Conservation (phyloP, 2,797 vertebrate genomes). For the Falco cherrug region DNA sequence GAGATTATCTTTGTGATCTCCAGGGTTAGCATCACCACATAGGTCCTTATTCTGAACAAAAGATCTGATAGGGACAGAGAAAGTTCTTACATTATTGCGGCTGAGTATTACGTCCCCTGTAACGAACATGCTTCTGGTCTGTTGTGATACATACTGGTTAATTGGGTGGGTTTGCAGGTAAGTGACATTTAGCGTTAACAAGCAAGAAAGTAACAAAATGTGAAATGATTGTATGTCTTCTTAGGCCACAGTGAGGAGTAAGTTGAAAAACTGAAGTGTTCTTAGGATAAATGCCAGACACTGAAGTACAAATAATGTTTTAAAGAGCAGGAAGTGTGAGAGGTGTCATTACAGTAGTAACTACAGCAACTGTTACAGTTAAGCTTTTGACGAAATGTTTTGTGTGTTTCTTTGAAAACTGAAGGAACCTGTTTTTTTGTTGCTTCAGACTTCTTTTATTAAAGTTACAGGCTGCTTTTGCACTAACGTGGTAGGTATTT, state of each 20-base stretch:
- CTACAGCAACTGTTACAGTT: not conserved
- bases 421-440: not conserved
- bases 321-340: not conserved
- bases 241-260: not conserved
- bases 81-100: not conserved
- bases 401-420: not conserved
- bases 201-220: not conserved
- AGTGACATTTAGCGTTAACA: fast-evolving
- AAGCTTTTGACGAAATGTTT: not conserved
- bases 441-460: not conserved
- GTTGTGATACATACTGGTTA: too few relatives aligned
- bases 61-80: not conserved
- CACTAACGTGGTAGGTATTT: not conserved
- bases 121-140: not conserved
- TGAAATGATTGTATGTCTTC: not conserved
- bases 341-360: not conserved
- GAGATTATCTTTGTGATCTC: not conserved
- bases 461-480: not conserved
- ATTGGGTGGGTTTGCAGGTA: not conserved
- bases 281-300: not conserved
- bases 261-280: not conserved
- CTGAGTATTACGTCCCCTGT: too few relatives aligned
- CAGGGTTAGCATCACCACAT: not conserved
- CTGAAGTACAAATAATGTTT: not conserved
- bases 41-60: not conserved